Base-by-base conservation (phyloP, 2,888 invertebrate species). In the Lacanobia wlatinum region DNA sequence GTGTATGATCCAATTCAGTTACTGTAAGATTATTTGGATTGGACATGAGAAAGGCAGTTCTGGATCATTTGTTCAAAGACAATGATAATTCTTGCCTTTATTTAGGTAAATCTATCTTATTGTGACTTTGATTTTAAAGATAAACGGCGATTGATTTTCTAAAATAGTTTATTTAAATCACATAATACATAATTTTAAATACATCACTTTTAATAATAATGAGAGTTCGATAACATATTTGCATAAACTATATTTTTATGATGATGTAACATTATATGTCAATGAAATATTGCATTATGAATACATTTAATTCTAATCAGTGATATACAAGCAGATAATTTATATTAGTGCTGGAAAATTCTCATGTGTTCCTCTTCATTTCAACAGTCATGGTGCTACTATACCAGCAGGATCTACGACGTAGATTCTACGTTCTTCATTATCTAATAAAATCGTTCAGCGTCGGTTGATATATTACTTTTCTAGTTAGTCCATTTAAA, bases 131-230 rank as follows among this genome's bases (percentile, higher is more conserved):
- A 34, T 34, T 34, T 34, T 34, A 34, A 34, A 34, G 34, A 34
- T n/a, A 38, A 56, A 56, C 34, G 10, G 10, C 18, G 3, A 4
- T 48, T 67, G 60, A 68, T 77, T 82, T 82, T 78, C 72, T 68
- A 87, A 88, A 86, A 86, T 84, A 85, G 76, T 88, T 90, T 90
- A 90, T 91, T 90, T 87, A 84, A 82, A 87, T 90, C 89, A 89
- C 87, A 84, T 90, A 85, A 77, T 73, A 80, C 80, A 77, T 84
- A 86, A 82, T 80, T 80, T 83, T 83, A 82, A 82, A 82, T 86
- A 80, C 79, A 86, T 85, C 78, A 84, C 62, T 78, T 76, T 80
- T 74, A 77, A 75, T 80, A 70, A 63, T 80, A 71, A 77, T 76
- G 67, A 78, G 74, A 83, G 70, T 65, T 77, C 21, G 58, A 84